These are phyloP conservation scores for Drosophila birchii DNA, from an alignment of 2,888 invertebrate species.

Conservation along the genomic window DNA sequence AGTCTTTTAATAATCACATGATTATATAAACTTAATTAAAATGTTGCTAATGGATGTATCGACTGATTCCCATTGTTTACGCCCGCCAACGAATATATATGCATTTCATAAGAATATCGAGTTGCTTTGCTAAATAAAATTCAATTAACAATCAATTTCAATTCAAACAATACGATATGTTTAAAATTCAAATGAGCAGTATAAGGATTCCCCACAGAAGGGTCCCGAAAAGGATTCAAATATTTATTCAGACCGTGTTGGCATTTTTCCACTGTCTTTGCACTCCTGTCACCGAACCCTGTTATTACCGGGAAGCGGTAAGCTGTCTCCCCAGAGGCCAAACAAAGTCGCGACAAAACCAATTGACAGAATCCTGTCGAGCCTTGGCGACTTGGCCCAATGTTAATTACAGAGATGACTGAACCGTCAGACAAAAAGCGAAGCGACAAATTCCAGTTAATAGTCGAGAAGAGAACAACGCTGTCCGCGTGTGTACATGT, in stretches of 20 bases:
- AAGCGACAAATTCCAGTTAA: conserved; percentile 68
- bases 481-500: conserved; percentile 61
- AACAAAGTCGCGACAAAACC: conserved; percentile 75
- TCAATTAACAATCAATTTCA: conserved; percentile 7
- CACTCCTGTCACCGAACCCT: conserved; percentile 37
- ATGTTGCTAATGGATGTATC: neutral
- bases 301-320: conserved; percentile 58
- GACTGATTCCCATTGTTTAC: neutral
- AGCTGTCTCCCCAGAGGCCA: conserved; percentile 42
- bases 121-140: conserved; percentile 8
- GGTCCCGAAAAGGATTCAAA: conserved; percentile 15
- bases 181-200: conserved; percentile 22
- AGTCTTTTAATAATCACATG: neutral
- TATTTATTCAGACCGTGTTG: conserved; percentile 27
- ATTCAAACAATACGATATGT: neutral
- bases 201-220: conserved; percentile 5
- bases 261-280: conserved; percentile 14
- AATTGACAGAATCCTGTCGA: conserved; percentile 69
- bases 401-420: conserved; percentile 65
- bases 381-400: conserved; percentile 42
- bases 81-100: neutral
- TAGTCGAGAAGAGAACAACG: conserved; percentile 50
- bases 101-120: neutral
- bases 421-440: conserved; percentile 46
- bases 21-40: neutral